Base-by-base conservation (phyloP, 2,797 vertebrate genomes). In the Dicrostonyx torquatus region DNA sequence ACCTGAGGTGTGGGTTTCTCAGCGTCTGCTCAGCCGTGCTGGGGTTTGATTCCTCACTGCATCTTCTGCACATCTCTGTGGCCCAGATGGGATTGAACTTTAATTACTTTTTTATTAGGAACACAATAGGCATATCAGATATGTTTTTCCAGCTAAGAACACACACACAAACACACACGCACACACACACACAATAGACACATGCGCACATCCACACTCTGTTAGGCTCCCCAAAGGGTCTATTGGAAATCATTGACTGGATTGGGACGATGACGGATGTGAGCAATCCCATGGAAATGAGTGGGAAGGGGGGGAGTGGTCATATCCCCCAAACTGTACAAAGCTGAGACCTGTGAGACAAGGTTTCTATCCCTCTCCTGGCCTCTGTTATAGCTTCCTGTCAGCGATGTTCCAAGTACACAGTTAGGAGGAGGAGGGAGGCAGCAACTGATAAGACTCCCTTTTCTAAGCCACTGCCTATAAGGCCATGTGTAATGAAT, bases 21-120 rank as follows among this genome's bases (percentile, higher is more conserved):
- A 0, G 37, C 37, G 18, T 45, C 50, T 62, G 53, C 17, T 79
- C 34, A 17, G n/a, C 80, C 24, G 2, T 0, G 14, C n/a, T 37
- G 31, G 9, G 9, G 31, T 31, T 29, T 75, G 62, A 70, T 10
- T 85, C 43, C 79, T 53, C 4, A 6, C 37, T 37, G 72, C 34
- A 0, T 68, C 64, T 80, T 89, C 66, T 84, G 37, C 58, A 40
- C 48, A 53, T 48, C 89, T 87, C 60, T 20, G 11, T 45, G 82
- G 83, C 76, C 68, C 77, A 78, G 73, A 72, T 62, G 62, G 62
- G 62, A n/a, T 34, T 91, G 73, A 78, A 88, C 60, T 92, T 94
- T 84, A 86, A 82, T 90, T 82, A 80, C 77, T 89, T 95, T 90
- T 88, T 77, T 85, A 84, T 87, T 91, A 90, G 58, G 75, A 93